Evolutionary conservation across 2,113 vertebrate species (phyloP), one percentile per base, ranked within the genome.

Genomic region (Poeciliopsis prolifica): DNA sequence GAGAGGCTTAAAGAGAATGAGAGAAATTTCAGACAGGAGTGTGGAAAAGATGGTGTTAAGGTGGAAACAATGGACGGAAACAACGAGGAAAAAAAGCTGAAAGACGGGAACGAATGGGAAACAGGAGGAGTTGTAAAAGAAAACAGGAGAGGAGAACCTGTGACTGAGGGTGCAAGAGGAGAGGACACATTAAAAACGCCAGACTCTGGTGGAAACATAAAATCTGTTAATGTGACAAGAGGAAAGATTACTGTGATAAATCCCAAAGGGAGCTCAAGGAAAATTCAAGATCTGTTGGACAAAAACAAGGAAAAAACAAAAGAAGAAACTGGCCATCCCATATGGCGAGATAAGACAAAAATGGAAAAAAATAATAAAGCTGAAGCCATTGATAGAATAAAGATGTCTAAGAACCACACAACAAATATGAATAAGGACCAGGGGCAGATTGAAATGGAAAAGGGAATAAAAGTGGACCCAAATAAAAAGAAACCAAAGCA

Each of bases 41-140:
- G 65, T 75, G 77, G 44, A 66, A 94, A 92, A 67, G 40, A 68
- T 68, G 30, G 87, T 75, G 93, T 51, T 77, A 92, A 91, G 93
- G 89, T 85, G 90, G 93, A 94, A 92, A 93, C 94, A 89, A 89
- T 90, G 66, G 63, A 92, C 86, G 90, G 86, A 42, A 62, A 84
- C 33, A 28, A 54, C 42, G 61, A 78, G 1, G 74, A 75, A 42
- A 71, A 83, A 63, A 79, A 35, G 62, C 26, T 7, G 1, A 63
- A 76, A 80, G 72, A 40, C 1, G 75, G 63, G 65, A 65, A 78
- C 10, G 72, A 81, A 35, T 70, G 60, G 61, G 83, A 78, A 67
- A 4, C 66, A 65, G 81, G 68, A 87, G 24, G 19, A 68, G 61
- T 33, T 12, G 10, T 79, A 80, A 87, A 81, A 81, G 71, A 83